Percentiles rank a stretch among this genome's conserved stretches.
These are phyloP conservation scores for Drosophila paramelanica DNA, from an alignment of 2,888 invertebrate species.

Conservation along the genomic window DNA sequence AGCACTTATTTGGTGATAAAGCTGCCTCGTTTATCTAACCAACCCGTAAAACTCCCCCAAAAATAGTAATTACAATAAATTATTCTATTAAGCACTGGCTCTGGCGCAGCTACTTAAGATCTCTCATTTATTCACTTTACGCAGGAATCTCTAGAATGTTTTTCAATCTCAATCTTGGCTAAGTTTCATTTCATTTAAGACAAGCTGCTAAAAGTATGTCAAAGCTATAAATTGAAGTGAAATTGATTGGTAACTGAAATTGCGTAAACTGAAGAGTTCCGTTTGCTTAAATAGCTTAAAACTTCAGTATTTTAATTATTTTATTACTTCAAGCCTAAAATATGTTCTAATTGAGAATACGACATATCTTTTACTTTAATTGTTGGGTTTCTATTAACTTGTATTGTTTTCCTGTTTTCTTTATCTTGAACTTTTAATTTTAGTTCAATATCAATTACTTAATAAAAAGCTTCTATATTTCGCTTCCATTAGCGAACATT, in stretches of 20 bases:
- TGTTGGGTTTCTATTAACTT: too few species aligned
- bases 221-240: conserved; percentile 22
- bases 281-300: too few species aligned
- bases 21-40: conserved; percentile 48
- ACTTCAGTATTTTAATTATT: neutral
- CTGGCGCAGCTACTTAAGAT: conserved; percentile 9
- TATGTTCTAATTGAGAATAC: too few species aligned
- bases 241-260: conserved; percentile 25
- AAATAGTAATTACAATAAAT: conserved; percentile 62
- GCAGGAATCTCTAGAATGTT: conserved; percentile 4
- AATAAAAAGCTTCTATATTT: neutral
- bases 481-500: neutral
- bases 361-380: too few species aligned
- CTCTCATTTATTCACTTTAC: conserved; percentile 13
- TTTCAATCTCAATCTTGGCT: conserved; percentile 6
- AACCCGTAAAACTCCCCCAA: conserved; percentile 18
- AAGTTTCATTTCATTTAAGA: neutral
- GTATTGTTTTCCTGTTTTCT: too few species aligned
- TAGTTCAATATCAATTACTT: too few species aligned
- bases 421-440: too few species aligned
- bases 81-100: conserved; percentile 54
- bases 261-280: neutral
- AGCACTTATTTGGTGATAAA: conserved; percentile 61
- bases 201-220: conserved; percentile 11
- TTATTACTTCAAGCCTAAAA: neutral